A percentile compares a stretch with the other conserved stretches of the same genome.
These are phyloP conservation scores for Sabatieria punctata DNA, from an alignment of 2,888 invertebrate genomes.

Conservation along the genomic window DNA sequence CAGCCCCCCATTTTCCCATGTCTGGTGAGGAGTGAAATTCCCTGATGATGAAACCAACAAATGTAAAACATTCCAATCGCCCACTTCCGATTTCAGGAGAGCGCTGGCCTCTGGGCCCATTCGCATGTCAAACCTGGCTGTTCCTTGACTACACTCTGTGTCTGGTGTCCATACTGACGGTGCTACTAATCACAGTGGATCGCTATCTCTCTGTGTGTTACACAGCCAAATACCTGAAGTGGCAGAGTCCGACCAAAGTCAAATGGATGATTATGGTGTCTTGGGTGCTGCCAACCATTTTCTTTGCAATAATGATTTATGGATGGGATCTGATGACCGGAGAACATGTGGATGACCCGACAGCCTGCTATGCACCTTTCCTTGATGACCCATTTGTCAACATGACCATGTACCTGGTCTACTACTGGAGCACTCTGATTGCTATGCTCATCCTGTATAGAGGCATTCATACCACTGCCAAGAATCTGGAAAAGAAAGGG, in stretches of 20 bases:
- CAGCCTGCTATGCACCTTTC: conserved; percentile 28
- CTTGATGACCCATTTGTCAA: conserved; percentile 29
- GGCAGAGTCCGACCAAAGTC: conserved; percentile 58
- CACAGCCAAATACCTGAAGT: conserved; percentile 28
- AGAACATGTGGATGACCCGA: conserved; percentile 13
- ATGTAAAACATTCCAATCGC: too few species aligned
- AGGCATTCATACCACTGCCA: conserved; percentile 12
- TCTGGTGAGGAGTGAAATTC: too few species aligned
- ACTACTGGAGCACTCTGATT: conserved; percentile 29
- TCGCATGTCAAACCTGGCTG: conserved; percentile 22
- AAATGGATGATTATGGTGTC: conserved; percentile 22
- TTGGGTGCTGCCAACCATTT: conserved; percentile 25
- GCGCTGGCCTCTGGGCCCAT: conserved; percentile 8
- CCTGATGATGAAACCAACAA: too few species aligned
- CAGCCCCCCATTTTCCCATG: too few species aligned
- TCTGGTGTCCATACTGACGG: conserved; percentile 29
- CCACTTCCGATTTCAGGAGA: conserved; percentile 4
- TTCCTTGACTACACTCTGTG: conserved; percentile 30
- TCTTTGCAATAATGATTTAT: conserved; percentile 30
- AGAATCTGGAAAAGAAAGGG: conserved; percentile 6
- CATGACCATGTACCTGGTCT: conserved; percentile 29
- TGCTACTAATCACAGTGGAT: conserved; percentile 26
- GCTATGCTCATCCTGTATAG: conserved; percentile 28
- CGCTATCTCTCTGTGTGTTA: conserved; percentile 26
- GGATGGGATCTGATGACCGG: conserved; percentile 26